These are phyloP conservation scores for Ichneumoninae sp. DNA, from an alignment of 2,888 invertebrate species.

Conservation along the genomic window DNA sequence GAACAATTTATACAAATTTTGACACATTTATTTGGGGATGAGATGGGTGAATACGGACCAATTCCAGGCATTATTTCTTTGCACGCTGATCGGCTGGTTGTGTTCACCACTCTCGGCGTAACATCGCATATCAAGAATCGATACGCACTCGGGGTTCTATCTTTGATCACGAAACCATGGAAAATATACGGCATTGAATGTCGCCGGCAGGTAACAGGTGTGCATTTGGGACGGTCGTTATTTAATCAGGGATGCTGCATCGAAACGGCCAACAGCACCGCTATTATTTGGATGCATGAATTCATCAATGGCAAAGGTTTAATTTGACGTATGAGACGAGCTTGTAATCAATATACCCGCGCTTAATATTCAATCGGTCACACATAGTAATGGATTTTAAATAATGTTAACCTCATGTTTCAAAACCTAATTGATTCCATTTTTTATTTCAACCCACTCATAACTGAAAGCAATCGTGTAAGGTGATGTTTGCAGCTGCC, in stretches of 20 bases:
- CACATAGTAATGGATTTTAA: background rate
- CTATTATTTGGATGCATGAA: background rate
- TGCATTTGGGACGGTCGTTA: background rate
- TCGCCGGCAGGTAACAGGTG: background rate
- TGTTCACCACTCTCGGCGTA: background rate
- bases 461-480: too few species aligned
- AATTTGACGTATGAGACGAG: background rate
- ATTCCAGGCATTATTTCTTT: background rate
- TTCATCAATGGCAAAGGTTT: background rate
- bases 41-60: too few species aligned
- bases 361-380: background rate
- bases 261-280: background rate
- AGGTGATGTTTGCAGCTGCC: too few species aligned
- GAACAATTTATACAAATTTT: slow-evolving; percentile 16
- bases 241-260: background rate
- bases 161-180: background rate
- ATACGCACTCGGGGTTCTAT: background rate
- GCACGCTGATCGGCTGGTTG: background rate
- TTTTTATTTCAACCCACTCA: too few species aligned
- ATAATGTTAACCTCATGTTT: too few species aligned
- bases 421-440: too few species aligned
- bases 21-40: background rate
- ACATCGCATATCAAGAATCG: background rate
- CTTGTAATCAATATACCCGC: background rate
- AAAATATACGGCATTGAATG: background rate